Percentiles rank a stretch among this genome's conserved stretches.
Evolutionary conservation across 2,888 invertebrate genomes (phyloP).

Genomic region (Cheilosia impressa): DNA sequence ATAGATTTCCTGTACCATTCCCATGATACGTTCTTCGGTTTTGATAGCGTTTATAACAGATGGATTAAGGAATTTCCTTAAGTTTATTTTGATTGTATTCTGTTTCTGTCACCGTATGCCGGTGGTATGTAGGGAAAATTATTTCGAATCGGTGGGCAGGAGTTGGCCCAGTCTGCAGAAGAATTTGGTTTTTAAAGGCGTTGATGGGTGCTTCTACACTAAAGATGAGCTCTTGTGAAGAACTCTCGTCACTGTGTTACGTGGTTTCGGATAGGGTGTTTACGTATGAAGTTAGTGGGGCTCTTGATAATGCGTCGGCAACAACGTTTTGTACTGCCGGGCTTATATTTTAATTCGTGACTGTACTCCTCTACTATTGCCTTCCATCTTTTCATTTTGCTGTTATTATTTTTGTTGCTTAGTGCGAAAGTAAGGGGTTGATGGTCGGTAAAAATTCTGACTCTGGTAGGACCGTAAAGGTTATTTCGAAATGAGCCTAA

Average conservation of each 20-base stretch:
- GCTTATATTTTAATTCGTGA: conserved; percentile 32
- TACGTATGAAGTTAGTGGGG: background rate
- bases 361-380: conserved; percentile 56
- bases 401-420: conserved; percentile 56
- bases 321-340: background rate
- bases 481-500: conserved; percentile 30
- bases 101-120: background rate
- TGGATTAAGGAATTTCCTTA: background rate
- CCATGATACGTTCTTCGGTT: background rate
- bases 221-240: background rate
- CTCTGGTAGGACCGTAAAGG: conserved; percentile 54
- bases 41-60: background rate
- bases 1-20: conserved; percentile 1
- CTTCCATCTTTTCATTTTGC: conserved; percentile 64
- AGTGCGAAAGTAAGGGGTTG: conserved; percentile 41
- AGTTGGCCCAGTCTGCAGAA: background rate
- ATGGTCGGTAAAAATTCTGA: conserved; percentile 54
- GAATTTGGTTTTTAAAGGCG: background rate
- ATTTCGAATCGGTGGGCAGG: conserved; percentile 1
- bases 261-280: background rate
- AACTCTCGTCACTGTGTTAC: background rate
- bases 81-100: conserved; percentile 7
- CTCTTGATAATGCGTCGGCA: background rate
- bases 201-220: background rate
- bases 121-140: background rate